phyloP scores from a whole-genome alignment of 2,113 vertebrate species.

The Tautogolabrus adspersus region DNA sequence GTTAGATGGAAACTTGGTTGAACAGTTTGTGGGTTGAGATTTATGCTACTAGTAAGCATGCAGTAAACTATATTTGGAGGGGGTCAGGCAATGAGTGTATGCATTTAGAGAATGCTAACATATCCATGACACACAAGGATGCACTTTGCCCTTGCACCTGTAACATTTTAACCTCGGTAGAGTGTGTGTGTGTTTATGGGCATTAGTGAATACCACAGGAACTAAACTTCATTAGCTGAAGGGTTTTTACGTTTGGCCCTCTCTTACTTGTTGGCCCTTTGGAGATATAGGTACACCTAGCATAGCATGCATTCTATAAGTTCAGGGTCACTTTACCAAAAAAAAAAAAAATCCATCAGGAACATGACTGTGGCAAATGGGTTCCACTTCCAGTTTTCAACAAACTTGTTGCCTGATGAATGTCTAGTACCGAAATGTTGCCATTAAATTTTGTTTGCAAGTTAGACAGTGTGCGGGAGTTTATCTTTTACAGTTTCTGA shows the following conservation, averaged over 20 bases:
- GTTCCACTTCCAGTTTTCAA: too few species aligned
- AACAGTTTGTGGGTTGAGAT: slow-evolving; percentile 26
- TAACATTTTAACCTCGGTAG: slow-evolving; percentile 74
- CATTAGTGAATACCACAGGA: slow-evolving; percentile 21
- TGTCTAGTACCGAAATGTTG: too few species aligned
- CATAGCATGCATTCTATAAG: slow-evolving; percentile 24
- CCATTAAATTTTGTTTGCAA: too few species aligned
- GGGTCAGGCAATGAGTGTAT: slow-evolving; percentile 66
- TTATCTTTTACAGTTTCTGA: too few species aligned
- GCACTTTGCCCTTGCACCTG: slow-evolving; percentile 77
- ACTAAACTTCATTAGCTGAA: slow-evolving; percentile 50
- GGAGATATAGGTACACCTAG: slow-evolving; percentile 41
- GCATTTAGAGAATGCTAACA: slow-evolving; percentile 70
- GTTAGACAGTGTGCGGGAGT: too few species aligned
- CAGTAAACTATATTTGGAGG: slow-evolving; percentile 72
- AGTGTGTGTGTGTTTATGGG: slow-evolving; percentile 36
- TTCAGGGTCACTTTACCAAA: not conserved
- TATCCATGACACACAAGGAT: slow-evolving; percentile 73
- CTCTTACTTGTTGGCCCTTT: slow-evolving; percentile 49
- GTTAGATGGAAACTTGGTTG: slow-evolving; percentile 47
- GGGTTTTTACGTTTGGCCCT: slow-evolving; percentile 47
- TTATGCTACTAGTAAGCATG: slow-evolving; percentile 41
- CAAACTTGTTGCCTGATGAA: too few species aligned
- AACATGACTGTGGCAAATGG: not conserved
- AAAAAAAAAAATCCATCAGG: not conserved